Conservation (phyloP, 2,113 vertebrate genomes). For the Syrmaticus mikado region DNA sequence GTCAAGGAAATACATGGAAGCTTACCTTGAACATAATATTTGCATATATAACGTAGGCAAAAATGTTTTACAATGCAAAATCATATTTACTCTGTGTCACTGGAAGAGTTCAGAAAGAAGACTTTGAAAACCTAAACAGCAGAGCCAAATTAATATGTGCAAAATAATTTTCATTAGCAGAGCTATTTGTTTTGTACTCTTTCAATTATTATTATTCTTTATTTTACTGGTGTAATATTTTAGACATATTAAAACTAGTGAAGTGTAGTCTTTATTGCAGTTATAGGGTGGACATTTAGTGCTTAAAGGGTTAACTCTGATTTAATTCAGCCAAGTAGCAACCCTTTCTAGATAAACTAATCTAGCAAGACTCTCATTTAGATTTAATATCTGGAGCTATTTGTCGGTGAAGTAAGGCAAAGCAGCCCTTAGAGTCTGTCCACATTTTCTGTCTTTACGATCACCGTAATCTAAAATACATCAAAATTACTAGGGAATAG, state of each 20-base stretch:
- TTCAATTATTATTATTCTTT: background rate
- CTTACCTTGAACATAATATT: constrained; percentile 15
- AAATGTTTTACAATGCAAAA: background rate
- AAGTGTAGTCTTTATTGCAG: background rate
- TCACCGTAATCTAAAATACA: background rate
- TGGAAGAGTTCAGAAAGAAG: background rate
- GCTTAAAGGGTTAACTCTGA: background rate
- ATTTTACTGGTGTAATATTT: background rate
- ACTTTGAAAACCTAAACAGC: background rate
- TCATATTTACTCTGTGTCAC: background rate
- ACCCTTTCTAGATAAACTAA: background rate
- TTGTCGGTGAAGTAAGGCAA: background rate
- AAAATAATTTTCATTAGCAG: background rate
- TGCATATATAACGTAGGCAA: background rate
- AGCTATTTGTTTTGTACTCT: background rate
- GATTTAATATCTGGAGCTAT: background rate
- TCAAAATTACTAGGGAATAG: background rate
- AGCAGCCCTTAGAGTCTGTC: background rate
- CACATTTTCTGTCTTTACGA: background rate
- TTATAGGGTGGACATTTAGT: background rate
- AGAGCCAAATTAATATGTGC: background rate
- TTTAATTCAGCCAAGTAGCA: background rate
- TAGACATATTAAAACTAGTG: background rate
- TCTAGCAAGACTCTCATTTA: background rate
- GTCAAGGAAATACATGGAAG: background rate